A percentile compares a stretch with the other conserved stretches of the same genome.
Conservation (phyloP, 2,113 vertebrate species). For the Ceratotherium simum region DNA sequence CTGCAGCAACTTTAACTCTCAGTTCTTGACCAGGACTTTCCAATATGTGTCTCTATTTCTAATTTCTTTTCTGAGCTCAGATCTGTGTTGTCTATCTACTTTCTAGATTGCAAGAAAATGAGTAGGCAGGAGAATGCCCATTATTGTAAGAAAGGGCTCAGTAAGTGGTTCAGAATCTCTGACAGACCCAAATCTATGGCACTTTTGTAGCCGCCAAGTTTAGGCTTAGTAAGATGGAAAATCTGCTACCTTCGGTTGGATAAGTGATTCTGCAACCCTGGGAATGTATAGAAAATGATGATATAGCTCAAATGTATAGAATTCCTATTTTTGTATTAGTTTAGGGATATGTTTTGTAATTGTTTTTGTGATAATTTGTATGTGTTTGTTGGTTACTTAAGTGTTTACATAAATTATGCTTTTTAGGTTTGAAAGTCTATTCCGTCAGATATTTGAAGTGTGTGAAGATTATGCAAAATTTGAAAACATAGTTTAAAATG, state of each 20-base stretch:
- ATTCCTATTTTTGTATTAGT: not conserved
- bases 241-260: not conserved
- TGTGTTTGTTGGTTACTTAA: not conserved
- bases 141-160: not conserved
- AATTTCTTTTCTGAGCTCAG: not conserved
- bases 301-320: not conserved
- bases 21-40: not conserved
- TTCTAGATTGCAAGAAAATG: not conserved
- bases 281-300: not conserved
- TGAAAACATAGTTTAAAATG: not conserved
- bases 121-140: not conserved
- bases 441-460: not conserved
- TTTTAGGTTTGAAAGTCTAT: not conserved
- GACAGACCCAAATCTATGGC: not conserved
- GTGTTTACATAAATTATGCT: not conserved
- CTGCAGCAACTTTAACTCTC: not conserved
- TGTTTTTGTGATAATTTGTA: not conserved
- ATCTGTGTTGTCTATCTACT: not conserved
- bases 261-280: not conserved
- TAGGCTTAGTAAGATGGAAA: not conserved
- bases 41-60: not conserved
- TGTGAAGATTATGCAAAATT: not conserved
- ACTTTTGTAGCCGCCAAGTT: not conserved
- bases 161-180: not conserved
- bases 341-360: not conserved